phyloP scores from a whole-genome alignment of 2,113 vertebrate genomes.

The Pavo muticus region DNA sequence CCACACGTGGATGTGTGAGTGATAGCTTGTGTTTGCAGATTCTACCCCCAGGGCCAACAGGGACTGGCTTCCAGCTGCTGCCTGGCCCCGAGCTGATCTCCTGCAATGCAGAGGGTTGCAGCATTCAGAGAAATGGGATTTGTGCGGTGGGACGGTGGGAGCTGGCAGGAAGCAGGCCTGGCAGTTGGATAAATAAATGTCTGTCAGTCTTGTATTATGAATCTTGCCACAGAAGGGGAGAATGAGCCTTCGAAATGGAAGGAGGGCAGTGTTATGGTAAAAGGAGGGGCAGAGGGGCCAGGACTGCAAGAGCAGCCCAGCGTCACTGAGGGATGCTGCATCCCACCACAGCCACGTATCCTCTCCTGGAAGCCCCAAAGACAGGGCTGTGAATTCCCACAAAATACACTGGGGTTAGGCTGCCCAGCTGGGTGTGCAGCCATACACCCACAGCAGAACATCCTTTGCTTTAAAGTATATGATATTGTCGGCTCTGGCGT shows the following conservation, averaged over 20 bases:
- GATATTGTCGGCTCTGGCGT: not conserved
- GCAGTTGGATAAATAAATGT: not conserved
- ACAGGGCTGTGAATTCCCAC: rapidly evolving
- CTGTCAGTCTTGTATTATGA: rapidly evolving
- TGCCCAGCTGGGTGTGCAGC: not conserved
- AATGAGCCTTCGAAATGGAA: not conserved
- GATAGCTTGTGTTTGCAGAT: not conserved
- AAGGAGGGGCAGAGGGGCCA: not conserved
- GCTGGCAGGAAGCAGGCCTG: not conserved
- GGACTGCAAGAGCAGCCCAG: not conserved
- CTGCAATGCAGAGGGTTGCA: not conserved
- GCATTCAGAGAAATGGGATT: not conserved
- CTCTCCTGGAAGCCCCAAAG: not conserved
- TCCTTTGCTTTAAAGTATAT: not conserved
- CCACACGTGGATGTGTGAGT: not conserved
- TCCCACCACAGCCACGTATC: not conserved
- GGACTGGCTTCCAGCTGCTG: not conserved
- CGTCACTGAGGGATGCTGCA: not conserved
- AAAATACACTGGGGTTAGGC: not conserved
- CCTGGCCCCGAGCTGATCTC: not conserved
- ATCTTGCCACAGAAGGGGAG: not conserved
- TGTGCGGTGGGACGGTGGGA: not conserved
- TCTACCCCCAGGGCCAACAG: not conserved
- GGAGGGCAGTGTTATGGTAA: not conserved
- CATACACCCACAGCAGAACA: not conserved